phyloP scores from a whole-genome alignment of 1,140 invertebrate genomes.

The Ruditapes philippinarum region DNA sequence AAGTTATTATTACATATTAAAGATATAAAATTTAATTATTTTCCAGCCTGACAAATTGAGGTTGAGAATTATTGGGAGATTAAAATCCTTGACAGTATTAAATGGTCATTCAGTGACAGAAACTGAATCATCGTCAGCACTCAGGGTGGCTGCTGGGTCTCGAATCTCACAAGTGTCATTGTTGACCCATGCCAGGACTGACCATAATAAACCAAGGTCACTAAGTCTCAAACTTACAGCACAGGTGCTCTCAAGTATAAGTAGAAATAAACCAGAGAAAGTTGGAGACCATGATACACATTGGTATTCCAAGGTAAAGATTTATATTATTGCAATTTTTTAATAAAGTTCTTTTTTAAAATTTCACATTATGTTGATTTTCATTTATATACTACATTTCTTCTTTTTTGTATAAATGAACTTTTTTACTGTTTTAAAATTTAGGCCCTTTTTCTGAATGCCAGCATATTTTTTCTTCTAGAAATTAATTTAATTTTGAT shows the following conservation, averaged over 20 bases:
- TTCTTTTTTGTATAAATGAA: too few species aligned
- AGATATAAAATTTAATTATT: too few species aligned
- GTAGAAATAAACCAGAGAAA: slow-evolving; percentile 81
- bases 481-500: too few species aligned
- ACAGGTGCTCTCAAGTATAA: slow-evolving; percentile 77
- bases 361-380: too few species aligned
- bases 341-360: too few species aligned
- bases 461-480: too few species aligned
- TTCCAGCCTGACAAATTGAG: slow-evolving; percentile 81
- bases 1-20: too few species aligned
- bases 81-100: slow-evolving; percentile 82
- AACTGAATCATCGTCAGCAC: slow-evolving; percentile 80
- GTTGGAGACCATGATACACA: slow-evolving; percentile 78
- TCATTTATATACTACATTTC: too few species aligned
- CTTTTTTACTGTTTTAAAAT: too few species aligned
- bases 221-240: slow-evolving; percentile 78
- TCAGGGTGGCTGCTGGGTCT: slow-evolving; percentile 84
- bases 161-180: slow-evolving; percentile 84
- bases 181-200: slow-evolving; percentile 80
- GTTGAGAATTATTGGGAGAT: slow-evolving; percentile 81
- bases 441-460: too few species aligned
- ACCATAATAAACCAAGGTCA: slow-evolving; percentile 78
- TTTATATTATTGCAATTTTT: too few species aligned
- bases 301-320: slow-evolving; percentile 82
- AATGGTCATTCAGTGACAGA: slow-evolving; percentile 81